These are phyloP conservation scores for Hyperoplus lanceolatus DNA, from an alignment of 2,797 vertebrate species.

Conservation along the genomic window DNA sequence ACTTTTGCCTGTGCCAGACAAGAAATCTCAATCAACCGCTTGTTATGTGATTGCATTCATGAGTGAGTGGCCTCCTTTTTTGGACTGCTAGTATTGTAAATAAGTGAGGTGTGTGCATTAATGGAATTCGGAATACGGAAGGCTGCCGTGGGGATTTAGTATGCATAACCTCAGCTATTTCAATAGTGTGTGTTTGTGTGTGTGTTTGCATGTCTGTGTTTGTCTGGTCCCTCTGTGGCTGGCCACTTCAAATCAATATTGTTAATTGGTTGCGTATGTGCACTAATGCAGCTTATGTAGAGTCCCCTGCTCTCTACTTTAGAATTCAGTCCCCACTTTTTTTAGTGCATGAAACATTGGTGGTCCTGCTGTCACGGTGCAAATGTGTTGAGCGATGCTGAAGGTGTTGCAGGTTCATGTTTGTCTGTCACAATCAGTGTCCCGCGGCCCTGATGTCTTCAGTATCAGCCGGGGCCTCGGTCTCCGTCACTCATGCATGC, in stretches of 20 bases:
- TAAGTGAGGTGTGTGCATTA: conserved; percentile 58
- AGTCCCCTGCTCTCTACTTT: conserved; percentile 43
- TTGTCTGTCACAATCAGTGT: conserved; percentile 55
- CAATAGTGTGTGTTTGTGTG: conserved; percentile 21
- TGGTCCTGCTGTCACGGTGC: conserved; percentile 20
- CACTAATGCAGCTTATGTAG: conserved; percentile 63
- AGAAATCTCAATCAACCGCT: conserved; percentile 67
- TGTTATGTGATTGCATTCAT: conserved; percentile 64
- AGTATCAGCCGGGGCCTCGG: conserved; percentile 42
- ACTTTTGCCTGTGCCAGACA: conserved; percentile 46
- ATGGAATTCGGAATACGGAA: conserved; percentile 38
- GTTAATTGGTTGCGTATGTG: conserved; percentile 65
- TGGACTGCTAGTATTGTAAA: conserved; percentile 50
- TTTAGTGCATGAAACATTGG: conserved; percentile 24
- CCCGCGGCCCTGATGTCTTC: conserved; percentile 37
- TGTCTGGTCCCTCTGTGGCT: conserved; percentile 54
- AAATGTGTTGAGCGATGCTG: conserved; percentile 29
- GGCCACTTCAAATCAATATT: conserved; percentile 71
- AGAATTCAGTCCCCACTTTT: conserved; percentile 34
- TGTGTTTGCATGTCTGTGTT: conserved; percentile 48
- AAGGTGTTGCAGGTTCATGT: conserved; percentile 56
- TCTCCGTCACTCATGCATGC: conserved; percentile 43
- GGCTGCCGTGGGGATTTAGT: conserved; percentile 50
- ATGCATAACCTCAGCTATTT: conserved; percentile 67
- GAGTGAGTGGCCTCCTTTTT: conserved; percentile 53